Evolutionary conservation across 2,888 invertebrate genomes (phyloP), one percentile per base, ranked within the genome.

Genomic region (Fissipunctia ypsillon): DNA sequence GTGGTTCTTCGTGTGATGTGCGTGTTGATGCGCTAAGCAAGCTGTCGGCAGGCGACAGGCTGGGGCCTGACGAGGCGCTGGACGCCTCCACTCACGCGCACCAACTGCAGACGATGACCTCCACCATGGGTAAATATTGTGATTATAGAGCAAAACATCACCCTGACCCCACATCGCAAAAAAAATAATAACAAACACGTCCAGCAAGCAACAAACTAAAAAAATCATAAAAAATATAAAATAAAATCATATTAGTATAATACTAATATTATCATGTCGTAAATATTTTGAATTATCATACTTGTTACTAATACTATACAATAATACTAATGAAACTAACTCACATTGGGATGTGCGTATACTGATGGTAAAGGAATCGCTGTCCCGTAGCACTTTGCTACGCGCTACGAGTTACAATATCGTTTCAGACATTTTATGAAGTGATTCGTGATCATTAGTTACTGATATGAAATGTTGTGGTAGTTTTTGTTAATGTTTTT

Each of bases 41-140:
- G 92, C 94, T 95, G 96, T 95, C 95, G 91, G 93, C 90, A 89
- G 92, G 92, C 88, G 93, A 93, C 92, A 93, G 93, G 91, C 95
- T 94, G 93, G 93, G 94, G 90, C 94, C 95, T 81, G 88, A 91
- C 90, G 95, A 93, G 94, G 96, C 95, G 93, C 90, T 87, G 80
- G 94, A 94, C 93, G 95, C 94, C 94, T 92, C 93, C 87, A 90
- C 92, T 86, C 95, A 94, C 87, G 92, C 93, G 85, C 90, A 90
- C 78, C 95, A 93, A 88, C 93, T 95, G 91, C 95, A 96, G 95
- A 96, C 93, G 88, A 96, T 96, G 96, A 96, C 96, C 91, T 96
- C 96, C 89, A 96, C 96, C 73, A 96, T 96, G 96, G 96, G 96
- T 96, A 96, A 96, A 93, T 94, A 93, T 89, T 81, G 73, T 69